Conservation (phyloP, 2,888 invertebrate species). For the Philhelius pedissequus region DNA sequence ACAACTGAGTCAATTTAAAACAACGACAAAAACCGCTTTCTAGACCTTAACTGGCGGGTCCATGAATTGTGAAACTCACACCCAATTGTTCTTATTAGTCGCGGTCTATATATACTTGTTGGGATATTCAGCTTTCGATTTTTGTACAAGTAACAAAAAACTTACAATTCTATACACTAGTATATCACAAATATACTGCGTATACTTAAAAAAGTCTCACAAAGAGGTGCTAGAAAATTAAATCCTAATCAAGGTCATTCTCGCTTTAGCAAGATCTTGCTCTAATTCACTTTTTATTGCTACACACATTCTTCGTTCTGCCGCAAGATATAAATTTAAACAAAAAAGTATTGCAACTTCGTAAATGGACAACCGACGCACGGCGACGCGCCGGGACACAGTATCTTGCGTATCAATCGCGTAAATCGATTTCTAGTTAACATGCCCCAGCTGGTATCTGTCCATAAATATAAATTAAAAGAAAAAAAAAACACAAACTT, state of each 20-base stretch:
- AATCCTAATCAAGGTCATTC: slow-evolving; percentile 48
- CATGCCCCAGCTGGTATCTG: neutral
- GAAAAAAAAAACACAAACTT: neutral
- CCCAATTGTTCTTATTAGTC: neutral
- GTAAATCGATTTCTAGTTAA: slow-evolving; percentile 42
- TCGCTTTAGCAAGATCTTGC: slow-evolving; percentile 18
- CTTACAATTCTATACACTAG: neutral
- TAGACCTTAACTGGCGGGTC: too few species aligned
- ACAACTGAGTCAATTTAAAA: too few species aligned
- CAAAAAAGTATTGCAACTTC: neutral
- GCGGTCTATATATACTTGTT: neutral
- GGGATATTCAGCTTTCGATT: neutral
- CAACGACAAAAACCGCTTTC: too few species aligned
- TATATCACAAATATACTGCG: neutral
- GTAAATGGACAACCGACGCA: neutral
- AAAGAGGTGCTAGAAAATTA: slow-evolving; percentile 25
- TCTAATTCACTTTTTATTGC: slow-evolving; percentile 47
- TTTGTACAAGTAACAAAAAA: neutral
- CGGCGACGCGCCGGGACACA: too few species aligned
- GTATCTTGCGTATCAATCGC: slow-evolving; percentile 16
- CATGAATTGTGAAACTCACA: neutral
- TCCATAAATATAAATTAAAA: neutral
- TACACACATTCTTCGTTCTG: neutral
- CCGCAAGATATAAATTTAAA: neutral
- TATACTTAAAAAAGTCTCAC: neutral